Percentiles rank a stretch among this genome's conserved stretches.
These are phyloP conservation scores for mouse (Mus musculus) DNA, from an alignment of 2,113 vertebrate genomes.

Conservation along the genomic window DNA sequence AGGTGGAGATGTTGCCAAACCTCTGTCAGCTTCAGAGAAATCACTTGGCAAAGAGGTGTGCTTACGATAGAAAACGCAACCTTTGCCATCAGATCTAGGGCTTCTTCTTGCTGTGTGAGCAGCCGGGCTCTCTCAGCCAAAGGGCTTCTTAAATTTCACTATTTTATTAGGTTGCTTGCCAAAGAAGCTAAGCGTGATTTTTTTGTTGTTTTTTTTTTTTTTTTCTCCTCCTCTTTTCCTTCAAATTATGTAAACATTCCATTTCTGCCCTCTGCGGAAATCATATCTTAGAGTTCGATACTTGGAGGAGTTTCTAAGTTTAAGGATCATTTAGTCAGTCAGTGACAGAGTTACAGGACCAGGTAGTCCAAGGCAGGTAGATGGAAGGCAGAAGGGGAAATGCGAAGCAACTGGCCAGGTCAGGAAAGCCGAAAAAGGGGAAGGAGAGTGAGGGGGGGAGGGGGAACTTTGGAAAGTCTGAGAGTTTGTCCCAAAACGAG, in stretches of 20 bases:
- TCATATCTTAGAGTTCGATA: not conserved
- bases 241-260: not conserved
- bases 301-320: not conserved
- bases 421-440: not conserved
- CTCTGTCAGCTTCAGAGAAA: conserved; percentile 83
- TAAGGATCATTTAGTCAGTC: not conserved
- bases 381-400: not conserved
- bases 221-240: not conserved
- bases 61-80: conserved; percentile 68
- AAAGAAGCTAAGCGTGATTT: not conserved
- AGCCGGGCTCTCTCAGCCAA: not conserved
- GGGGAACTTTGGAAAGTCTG: not conserved
- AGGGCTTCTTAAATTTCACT: conserved; percentile 58
- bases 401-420: not conserved
- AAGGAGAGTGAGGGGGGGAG: not conserved
- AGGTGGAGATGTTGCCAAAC: conserved; percentile 82
- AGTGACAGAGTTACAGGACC: not conserved
- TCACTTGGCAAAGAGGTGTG: conserved; percentile 77
- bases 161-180: not conserved
- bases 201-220: not conserved
- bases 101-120: not conserved
- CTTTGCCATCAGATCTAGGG: conserved; percentile 75
- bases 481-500: not conserved
- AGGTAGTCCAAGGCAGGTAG: not conserved
- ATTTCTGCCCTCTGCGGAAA: not conserved